Base-by-base conservation (phyloP, 2,113 vertebrate genomes). In the Gyps fulvus region DNA sequence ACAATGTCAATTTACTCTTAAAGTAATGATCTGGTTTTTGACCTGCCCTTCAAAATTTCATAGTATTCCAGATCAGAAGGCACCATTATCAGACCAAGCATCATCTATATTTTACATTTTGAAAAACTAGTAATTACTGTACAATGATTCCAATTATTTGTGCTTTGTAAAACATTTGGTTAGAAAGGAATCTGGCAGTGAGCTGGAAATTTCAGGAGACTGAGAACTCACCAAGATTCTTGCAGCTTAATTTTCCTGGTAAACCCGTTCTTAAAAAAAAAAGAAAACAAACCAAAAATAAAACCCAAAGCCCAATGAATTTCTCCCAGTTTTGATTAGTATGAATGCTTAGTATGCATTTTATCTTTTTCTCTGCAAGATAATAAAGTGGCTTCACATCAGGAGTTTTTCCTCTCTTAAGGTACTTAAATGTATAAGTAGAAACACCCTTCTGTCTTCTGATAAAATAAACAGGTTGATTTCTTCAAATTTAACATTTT, bases 281-380 rank as follows among this genome's bases (percentile, higher is more conserved):
- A 26, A 47, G 2, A 2, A 32, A 61, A 22, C 1, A 9, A 71
- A 40, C 6, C 3, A 54, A n/a, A 65, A 71, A 36, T 36, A 8
- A 36, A 4, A 11, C 2, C 11, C 10, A 57, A 59, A 40, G 2
- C 7, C 22, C 2, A 79, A 34, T 27, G 4, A 40, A 2, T 57
- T 78, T 81, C 2, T 45, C 11, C 4, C 2, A 21, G 3, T 42
- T 89, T 77, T 67, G 4, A 6, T 58, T 83, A 49, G 19, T 42
- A 42, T 10, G 11, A 1, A 2, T 2, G 1, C 27, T 40, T 58
- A 11, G 2, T 20, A 23, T 27, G 3, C 6, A 57, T 74, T 47
- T 76, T 58, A 47, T 4, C 8, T 50, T 45, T 74, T 88, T 36
- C 18, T 58, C 16, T 79, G 19, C 4, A 62, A 85, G 34, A 58